These are phyloP conservation scores for Mycogona germanica DNA, from an alignment of 2,888 invertebrate genomes.

Conservation along the genomic window DNA sequence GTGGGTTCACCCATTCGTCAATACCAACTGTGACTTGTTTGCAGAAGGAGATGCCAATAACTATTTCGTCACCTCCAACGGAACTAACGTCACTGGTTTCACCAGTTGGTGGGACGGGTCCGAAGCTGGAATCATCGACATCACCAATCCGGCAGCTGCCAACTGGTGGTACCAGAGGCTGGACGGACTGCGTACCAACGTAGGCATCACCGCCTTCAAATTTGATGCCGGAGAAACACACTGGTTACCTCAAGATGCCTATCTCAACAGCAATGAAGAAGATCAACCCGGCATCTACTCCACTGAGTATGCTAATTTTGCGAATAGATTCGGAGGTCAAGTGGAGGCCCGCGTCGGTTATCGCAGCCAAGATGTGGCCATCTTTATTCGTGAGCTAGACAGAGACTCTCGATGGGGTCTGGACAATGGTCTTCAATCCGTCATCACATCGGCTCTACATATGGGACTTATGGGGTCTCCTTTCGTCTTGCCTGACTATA, in stretches of 20 bases:
- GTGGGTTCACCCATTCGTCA: constrained; percentile 33
- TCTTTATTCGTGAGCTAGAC: constrained; percentile 65
- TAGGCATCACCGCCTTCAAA: constrained; percentile 60
- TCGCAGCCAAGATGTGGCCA: constrained; percentile 53
- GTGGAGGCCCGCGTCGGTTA: constrained; percentile 60
- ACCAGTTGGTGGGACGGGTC: constrained; percentile 42
- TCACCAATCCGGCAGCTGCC: constrained; percentile 53
- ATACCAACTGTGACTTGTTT: constrained; percentile 27
- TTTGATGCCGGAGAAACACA: constrained; percentile 69
- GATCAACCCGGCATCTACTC: constrained; percentile 28
- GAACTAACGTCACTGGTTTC: constrained; percentile 25
- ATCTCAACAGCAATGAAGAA: constrained; percentile 23
- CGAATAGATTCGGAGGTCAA: constrained; percentile 36
- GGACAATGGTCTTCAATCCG: constrained; percentile 54
- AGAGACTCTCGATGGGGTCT: constrained; percentile 52
- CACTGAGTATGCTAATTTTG: constrained; percentile 26
- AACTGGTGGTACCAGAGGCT: constrained; percentile 36
- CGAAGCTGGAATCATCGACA: constrained; percentile 51
- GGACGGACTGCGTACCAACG: constrained; percentile 42
- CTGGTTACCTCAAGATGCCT: constrained; percentile 46
- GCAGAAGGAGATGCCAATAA: constrained; percentile 25
- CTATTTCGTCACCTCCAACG: constrained; percentile 40
- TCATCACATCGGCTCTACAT: constrained; percentile 58
- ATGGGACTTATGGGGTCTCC: constrained; percentile 49
- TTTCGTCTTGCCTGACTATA: constrained; percentile 66